Evolutionary conservation across 2,113 vertebrate species (phyloP), one percentile per base, ranked within the genome.

Genomic region (Pseudolaguvia tuberculata): DNA sequence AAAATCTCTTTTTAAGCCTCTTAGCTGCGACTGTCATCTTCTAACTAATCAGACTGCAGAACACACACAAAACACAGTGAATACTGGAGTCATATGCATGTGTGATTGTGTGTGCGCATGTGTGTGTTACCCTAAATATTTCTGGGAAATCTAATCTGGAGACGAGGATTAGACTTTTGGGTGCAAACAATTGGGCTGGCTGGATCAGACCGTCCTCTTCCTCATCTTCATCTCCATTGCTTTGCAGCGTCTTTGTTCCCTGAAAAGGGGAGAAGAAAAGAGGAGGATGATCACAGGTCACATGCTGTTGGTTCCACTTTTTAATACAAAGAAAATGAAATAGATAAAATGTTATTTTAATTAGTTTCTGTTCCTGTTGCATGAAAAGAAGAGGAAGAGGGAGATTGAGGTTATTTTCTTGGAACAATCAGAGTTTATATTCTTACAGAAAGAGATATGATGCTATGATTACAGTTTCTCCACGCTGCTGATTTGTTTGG

Each of bases 131-230:
- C 94, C 96, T 92, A 89, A 96, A 98, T 88, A 98, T 96, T 90
- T 99, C 97, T 11, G 94, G 94, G 87, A 94, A 96, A 91, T 98
- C 95, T 78, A 98, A 88, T 88, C 95, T 93, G 86, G 97, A 97
- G 50, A 99, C 96, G 67, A 98, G 89, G 75, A 99, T 96, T 81
- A 99, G 88, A 87, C 97, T 98, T 90, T 99, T 99, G 76, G 97
- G 97, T 87, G 95, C 93, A 91, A 99, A 98, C 13, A 96, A 92
- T 93, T 98, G 93, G 72, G 96, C 96, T 79, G 97, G 97, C 6
- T 93, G 94, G 88, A 99, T 96, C 88, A 98, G 89, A 72, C 93
- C 93, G 80, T 93, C 89, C n/a, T 94, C 91, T 67, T 92, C 94
- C 58, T 91, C 92, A 72, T 96, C 94, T 67, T 93, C 92, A 87